Evolutionary conservation across 2,888 invertebrate species (phyloP).

Genomic region (Allolobophora icterica): DNA sequence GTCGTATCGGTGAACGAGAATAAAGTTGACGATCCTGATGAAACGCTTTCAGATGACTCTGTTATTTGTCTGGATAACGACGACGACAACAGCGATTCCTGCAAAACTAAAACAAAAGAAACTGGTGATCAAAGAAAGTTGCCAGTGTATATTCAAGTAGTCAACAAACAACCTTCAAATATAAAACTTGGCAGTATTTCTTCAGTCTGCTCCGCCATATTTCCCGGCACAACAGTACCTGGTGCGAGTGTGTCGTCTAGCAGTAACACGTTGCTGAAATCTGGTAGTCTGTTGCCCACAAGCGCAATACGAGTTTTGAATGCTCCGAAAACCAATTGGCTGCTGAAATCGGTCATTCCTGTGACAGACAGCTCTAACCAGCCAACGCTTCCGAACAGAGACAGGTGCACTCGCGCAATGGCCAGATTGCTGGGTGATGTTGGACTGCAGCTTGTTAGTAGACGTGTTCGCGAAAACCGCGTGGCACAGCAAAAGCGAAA

Average conservation of each 20-base stretch:
- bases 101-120: background rate
- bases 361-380: background rate
- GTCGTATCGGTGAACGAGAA: background rate
- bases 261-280: background rate
- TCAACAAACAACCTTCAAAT: background rate
- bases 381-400: background rate
- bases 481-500: background rate
- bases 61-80: conserved; percentile 24
- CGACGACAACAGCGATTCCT: background rate
- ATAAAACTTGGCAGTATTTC: background rate
- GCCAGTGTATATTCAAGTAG: background rate
- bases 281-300: background rate
- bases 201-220: background rate
- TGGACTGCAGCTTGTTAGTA: background rate
- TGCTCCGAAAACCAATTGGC: background rate
- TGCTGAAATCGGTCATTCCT: background rate
- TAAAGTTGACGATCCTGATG: background rate
- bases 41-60: background rate
- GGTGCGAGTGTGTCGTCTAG: background rate
- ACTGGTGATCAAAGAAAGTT: background rate
- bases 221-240: background rate
- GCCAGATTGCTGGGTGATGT: background rate
- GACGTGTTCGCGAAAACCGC: background rate
- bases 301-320: too few relatives aligned
- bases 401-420: background rate